Base-by-base conservation (phyloP, 92 coral and sea anemone species). In the Plumapathes pennacea region DNA sequence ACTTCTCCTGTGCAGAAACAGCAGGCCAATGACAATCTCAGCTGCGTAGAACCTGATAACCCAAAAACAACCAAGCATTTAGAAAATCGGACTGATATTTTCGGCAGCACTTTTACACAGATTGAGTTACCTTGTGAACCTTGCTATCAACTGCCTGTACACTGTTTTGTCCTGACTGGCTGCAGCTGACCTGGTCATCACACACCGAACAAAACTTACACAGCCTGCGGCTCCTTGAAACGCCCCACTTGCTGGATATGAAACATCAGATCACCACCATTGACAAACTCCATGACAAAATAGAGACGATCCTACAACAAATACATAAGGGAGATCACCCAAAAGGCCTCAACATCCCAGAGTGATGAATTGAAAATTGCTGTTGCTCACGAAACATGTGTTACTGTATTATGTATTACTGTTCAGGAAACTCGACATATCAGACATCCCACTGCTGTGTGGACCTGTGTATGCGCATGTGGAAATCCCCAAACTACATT, bases 241-340 rank as follows among this genome's bases (percentile, higher is more conserved):
- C 90, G 85, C 24, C 97, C 97, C 38, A 74, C 86, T 41, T 87
- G 89, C 31, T 92, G 98, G 55, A 92, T 92, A 50, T 92, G 98
- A 57, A 92, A 92, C 98, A 92, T 92, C 41, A 92, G 80, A 58
- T 92, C 98, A 37, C 98, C 98, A 13, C 98, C 98, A 76, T 92
- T 92, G 2, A 92, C 89, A 54, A 84, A 92, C 55, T 92, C 98
- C 98, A 92, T 92, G 52, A 88, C 98, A 74, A 92, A 92, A 63
- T 88, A 92, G 21, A 92, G 83, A 13, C 98, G 96, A 67, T 92
- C 98, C 98, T 92, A 31, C 30, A 68, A 42, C 13, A 48, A 46
- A 25, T 55, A 37, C 5, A n/a, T n/a, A n/a, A n/a, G n/a, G n/a
- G n/a, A n/a, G n/a, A n/a, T n/a, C n/a, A n/a, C n/a, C n/a, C n/a